phyloP scores from a whole-genome alignment of 1,140 invertebrate species.

The Pseudomyrmex gracilis region DNA sequence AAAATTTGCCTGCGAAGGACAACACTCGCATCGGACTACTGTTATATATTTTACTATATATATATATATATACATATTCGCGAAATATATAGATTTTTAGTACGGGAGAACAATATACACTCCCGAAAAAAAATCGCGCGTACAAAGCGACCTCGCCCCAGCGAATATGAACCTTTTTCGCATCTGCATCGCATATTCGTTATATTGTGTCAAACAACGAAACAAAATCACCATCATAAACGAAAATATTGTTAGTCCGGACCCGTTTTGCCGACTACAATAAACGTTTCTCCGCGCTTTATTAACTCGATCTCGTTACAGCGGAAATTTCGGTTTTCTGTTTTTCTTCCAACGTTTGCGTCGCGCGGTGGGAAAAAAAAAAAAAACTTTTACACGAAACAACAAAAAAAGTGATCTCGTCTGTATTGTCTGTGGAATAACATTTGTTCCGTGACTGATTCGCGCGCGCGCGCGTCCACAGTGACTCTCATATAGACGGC shows the following conservation, averaged over 20 bases:
- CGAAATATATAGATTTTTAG: slow-evolving; percentile 53
- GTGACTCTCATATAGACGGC: too few species aligned
- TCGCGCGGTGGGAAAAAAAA: slow-evolving; percentile 1
- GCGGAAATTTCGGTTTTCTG: slow-evolving; percentile 1
- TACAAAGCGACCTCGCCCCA: slow-evolving; percentile 37
- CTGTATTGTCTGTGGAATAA: too few species aligned
- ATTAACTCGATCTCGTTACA: slow-evolving; percentile 42
- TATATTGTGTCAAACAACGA: slow-evolving; percentile 50
- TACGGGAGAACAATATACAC: slow-evolving; percentile 24
- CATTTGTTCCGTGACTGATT: too few species aligned
- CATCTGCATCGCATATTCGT: slow-evolving; percentile 39
- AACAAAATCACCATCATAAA: slow-evolving; percentile 55
- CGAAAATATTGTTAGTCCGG: slow-evolving; percentile 46
- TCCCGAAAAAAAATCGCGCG: slow-evolving; percentile 28
- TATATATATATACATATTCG: background rate
- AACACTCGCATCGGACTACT: slow-evolving; percentile 35
- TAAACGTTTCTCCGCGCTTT: slow-evolving; percentile 20
- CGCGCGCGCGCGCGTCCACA: too few species aligned
- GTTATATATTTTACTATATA: slow-evolving; percentile 59
- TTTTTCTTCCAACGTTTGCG: slow-evolving; percentile 6
- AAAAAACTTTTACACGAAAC: background rate
- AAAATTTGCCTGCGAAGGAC: slow-evolving; percentile 51
- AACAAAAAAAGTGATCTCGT: too few species aligned
- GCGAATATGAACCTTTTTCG: slow-evolving; percentile 42
- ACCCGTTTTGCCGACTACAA: slow-evolving; percentile 36